These are phyloP conservation scores for Drosophila percnosoma DNA, from an alignment of 2,888 invertebrate genomes.

Conservation along the genomic window DNA sequence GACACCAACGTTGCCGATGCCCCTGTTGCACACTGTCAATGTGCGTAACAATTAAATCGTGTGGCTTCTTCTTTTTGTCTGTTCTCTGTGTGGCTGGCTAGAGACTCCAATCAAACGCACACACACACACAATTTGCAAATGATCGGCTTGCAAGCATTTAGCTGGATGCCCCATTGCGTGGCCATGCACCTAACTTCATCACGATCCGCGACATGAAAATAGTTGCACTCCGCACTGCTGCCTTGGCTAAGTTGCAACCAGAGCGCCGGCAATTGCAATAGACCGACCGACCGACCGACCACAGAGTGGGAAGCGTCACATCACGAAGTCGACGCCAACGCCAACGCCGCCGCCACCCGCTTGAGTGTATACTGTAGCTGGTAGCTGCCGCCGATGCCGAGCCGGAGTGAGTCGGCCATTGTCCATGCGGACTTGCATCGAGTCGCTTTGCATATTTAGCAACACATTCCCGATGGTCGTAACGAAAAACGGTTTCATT, in stretches of 20 bases:
- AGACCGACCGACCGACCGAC: constrained; percentile 30
- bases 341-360: constrained; percentile 43
- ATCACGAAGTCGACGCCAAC: constrained; percentile 79
- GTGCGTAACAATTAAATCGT: constrained; percentile 84
- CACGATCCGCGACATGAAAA: constrained; percentile 79
- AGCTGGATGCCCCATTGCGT: constrained; percentile 66
- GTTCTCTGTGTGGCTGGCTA: background rate
- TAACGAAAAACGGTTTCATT: constrained; percentile 82
- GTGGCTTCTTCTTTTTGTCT: constrained; percentile 63
- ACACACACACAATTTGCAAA: constrained; percentile 65
- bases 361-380: constrained; percentile 18
- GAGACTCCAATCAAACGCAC: background rate
- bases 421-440: constrained; percentile 51
- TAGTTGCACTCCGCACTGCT: constrained; percentile 71
- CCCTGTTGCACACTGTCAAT: constrained; percentile 58
- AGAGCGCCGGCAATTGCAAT: constrained; percentile 39
- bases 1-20: background rate
- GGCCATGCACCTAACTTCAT: constrained; percentile 80
- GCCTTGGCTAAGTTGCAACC: constrained; percentile 32
- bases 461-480: constrained; percentile 80
- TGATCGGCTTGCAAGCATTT: constrained; percentile 53
- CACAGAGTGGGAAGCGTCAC: constrained; percentile 79
- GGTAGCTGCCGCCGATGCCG: constrained; percentile 51
- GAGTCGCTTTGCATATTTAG: constrained; percentile 78
- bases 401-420: constrained; percentile 54